Evolutionary conservation across 2,797 vertebrate species (phyloP).

Genomic region (Sitta carolinensis): DNA sequence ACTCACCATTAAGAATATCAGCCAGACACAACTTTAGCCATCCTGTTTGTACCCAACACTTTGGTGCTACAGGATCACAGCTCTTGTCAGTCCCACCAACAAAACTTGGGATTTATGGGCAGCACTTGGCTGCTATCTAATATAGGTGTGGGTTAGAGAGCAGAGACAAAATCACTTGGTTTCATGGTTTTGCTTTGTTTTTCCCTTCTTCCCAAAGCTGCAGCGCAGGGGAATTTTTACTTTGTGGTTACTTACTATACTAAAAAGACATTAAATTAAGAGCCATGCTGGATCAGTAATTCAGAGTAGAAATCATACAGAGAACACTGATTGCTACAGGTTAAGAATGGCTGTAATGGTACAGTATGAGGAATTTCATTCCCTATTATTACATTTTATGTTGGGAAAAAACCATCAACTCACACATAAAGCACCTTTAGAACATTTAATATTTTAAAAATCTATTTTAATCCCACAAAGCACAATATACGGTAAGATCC

Average conservation of each 20-base stretch:
- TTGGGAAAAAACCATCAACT: not conserved
- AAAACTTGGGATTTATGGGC: not conserved
- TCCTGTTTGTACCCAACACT: not conserved
- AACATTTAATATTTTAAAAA: not conserved
- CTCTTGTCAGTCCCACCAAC: not conserved
- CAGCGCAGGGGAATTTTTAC: not conserved
- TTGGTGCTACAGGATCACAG: fast-evolving
- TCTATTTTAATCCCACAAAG: not conserved
- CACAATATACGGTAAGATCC: not conserved
- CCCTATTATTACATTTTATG: not conserved
- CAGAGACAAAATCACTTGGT: not conserved
- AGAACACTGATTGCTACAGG: not conserved
- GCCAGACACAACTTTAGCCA: not conserved
- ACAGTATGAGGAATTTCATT: not conserved
- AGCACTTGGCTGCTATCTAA: not conserved
- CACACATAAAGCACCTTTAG: not conserved
- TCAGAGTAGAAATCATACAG: not conserved
- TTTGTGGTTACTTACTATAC: not conserved
- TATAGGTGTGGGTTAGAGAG: not conserved
- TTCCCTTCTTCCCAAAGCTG: not conserved
- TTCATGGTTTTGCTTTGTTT: not conserved
- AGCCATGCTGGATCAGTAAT: not conserved
- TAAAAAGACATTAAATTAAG: not conserved
- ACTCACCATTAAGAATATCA: not conserved
- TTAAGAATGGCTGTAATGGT: not conserved